Base-by-base conservation (phyloP, 2,113 vertebrate genomes). In the Tautogolabrus adspersus region DNA sequence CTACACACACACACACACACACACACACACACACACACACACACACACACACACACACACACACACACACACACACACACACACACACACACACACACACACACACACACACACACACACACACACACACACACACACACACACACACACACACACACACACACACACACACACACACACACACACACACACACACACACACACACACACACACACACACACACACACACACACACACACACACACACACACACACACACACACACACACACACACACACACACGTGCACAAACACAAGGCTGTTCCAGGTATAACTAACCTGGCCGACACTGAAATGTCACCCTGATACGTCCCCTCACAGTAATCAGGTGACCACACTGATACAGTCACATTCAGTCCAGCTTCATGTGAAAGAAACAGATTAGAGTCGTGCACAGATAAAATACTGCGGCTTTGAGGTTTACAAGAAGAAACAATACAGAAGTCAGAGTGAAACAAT, bases 221-320 rank as follows among this genome's bases (percentile, higher is more conserved):
- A n/a, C n/a, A n/a, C n/a, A n/a, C n/a, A n/a, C n/a, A n/a, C n/a
- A n/a, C n/a, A n/a, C n/a, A n/a, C n/a, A 26, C 18, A 22, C 54
- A 21, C 5, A 44, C 51, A 34, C 58, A 26, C 47, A 8, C 44
- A 38, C 44, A 9, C 66, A 47, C 38, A 18, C 54, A 49, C 44
- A 10, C 55, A 59, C 64, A 46, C 57, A 49, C 71, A 68, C 66
- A 58, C 46, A 0, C 62, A 49, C 38, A 16, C 67, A 66, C 63
- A 10, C 61, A 47, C 64, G 56, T 65, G 66, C 61, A 68, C 77
- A 57, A 66, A 78, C 38, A 42, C 12, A 13, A 38, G 18, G 30
- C 46, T 44, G 58, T 59, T 52, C 40, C 79, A 87, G 87, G 77
- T 87, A 79, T 86, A 81, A 88, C 81, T 77, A 76, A 90, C 85